Base-by-base conservation (phyloP, 2,797 vertebrate genomes). In the Smutsia gigantea region DNA sequence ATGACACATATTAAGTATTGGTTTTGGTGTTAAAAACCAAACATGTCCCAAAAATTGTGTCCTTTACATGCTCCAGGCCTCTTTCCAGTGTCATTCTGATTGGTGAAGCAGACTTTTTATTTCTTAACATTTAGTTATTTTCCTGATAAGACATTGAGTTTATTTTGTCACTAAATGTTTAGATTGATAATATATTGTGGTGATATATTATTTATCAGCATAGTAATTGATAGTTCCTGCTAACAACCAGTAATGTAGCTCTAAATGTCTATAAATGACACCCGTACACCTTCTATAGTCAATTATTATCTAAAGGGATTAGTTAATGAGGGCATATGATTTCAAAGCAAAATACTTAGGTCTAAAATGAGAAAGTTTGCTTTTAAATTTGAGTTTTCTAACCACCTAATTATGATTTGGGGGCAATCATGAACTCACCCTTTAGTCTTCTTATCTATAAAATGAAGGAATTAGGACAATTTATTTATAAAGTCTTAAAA, bases 11-110 rank as follows among this genome's bases (percentile, higher is more conserved):
- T 68, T 82, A 39, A 83, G 2, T 34, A 79, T 55, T 69, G 7
- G 6, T n/a, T 96, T n/a, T 53, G 37, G 12, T 31, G 69, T 61
- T 87, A 85, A 84, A 94, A 96, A 57, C 87, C 13, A 94, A 77
- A 78, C 18, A 49, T 34, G 1, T 6, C 13, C 6, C 23, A 8
- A 2, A 37, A 57, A 71, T 10, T 25, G 31, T 51, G 34, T 89
- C 37, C 42, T 79, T 90, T 53, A 29, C 3, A n/a, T 31, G 4
- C 1, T 68, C 8, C 51, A 49, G 31, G 2, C 0, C 7, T 82
- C 18, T 82, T 78, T 59, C 51, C 57, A 61, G 2, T 7, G 69
- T 49, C 4, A 71, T 46, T 94, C 7, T 86, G 79, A 78, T n/a
- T 37, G 66, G 78, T 31, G 7, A 59, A 34, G 2, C 2, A 83